Conservation (phyloP, 2,113 vertebrate species). For the Alces alces region DNA sequence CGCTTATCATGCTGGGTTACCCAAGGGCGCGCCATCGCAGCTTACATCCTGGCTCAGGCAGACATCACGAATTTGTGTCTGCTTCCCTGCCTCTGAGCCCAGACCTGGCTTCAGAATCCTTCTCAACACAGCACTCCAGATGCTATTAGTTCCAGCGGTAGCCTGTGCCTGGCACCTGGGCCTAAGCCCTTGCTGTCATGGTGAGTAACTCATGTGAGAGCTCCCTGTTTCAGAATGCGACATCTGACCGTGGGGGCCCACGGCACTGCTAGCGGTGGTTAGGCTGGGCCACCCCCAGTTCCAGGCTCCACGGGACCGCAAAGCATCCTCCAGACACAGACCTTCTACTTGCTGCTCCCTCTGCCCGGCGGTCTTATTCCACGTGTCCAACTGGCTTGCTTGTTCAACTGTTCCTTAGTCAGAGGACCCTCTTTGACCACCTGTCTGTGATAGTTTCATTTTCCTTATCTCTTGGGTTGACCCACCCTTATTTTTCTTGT, state of each 20-base stretch:
- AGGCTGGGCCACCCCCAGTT: accelerated
- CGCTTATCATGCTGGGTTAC: accelerated
- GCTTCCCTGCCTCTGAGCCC: not conserved
- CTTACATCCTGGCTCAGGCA: not conserved
- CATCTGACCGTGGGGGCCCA: accelerated
- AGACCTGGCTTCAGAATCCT: not conserved
- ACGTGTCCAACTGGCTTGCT: accelerated
- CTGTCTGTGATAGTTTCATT: not conserved
- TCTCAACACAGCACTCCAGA: not conserved
- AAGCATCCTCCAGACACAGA: accelerated
- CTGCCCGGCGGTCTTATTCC: not conserved
- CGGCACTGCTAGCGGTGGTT: not conserved
- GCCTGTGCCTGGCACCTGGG: not conserved
- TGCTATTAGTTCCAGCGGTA: accelerated
- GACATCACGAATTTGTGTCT: accelerated
- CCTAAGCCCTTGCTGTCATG: no score
- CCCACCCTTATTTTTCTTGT: not conserved
- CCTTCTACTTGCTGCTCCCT: not conserved
- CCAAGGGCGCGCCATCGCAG: accelerated
- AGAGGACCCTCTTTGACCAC: not conserved
- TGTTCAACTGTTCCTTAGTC: no score
- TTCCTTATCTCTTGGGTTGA: accelerated
- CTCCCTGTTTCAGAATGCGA: not conserved
- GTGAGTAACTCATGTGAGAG: not conserved
- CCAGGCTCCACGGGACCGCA: accelerated